phyloP scores from a whole-genome alignment of 2,113 vertebrate species.

The Apodemus speciosus region DNA sequence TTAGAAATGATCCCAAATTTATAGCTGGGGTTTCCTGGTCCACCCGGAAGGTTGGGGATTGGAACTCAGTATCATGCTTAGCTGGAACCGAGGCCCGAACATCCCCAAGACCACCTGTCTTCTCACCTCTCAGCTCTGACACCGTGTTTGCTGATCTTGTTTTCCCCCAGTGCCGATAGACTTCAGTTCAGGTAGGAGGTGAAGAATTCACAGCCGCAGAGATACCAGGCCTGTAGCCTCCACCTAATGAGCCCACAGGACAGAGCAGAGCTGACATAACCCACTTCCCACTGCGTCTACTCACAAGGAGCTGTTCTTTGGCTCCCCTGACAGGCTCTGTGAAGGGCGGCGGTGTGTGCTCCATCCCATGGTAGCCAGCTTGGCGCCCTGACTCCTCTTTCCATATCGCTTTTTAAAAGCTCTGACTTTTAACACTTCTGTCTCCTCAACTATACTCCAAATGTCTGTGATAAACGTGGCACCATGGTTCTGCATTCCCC shows the following conservation, averaged over 20 bases:
- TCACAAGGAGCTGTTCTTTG: too few relatives aligned
- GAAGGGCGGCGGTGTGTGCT: too few relatives aligned
- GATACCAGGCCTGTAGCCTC: not conserved
- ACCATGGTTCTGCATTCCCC: not conserved
- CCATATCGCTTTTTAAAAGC: not conserved
- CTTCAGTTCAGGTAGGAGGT: not conserved
- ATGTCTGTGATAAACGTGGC: not conserved
- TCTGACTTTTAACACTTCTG: not conserved
- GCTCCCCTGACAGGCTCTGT: fast-evolving
- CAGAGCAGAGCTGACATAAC: too few relatives aligned
- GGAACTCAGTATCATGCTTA: too few relatives aligned
- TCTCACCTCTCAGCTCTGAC: not conserved
- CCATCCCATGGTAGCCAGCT: fast-evolving
- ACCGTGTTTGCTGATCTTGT: not conserved
- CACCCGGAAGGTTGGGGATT: not conserved
- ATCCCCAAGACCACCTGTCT: not conserved
- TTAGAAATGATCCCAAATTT: not conserved
- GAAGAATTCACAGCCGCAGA: not conserved
- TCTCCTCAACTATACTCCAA: not conserved
- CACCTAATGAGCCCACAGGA: too few relatives aligned
- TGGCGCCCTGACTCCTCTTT: not conserved
- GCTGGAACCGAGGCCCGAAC: not conserved
- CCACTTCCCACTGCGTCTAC: fast-evolving
- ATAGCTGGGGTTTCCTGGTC: not conserved
- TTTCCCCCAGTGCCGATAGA: not conserved